Evolutionary conservation across 92 coral and sea anemone species (phyloP), one percentile per base, ranked within the genome.

Genomic region (Blastomussa wellsi): DNA sequence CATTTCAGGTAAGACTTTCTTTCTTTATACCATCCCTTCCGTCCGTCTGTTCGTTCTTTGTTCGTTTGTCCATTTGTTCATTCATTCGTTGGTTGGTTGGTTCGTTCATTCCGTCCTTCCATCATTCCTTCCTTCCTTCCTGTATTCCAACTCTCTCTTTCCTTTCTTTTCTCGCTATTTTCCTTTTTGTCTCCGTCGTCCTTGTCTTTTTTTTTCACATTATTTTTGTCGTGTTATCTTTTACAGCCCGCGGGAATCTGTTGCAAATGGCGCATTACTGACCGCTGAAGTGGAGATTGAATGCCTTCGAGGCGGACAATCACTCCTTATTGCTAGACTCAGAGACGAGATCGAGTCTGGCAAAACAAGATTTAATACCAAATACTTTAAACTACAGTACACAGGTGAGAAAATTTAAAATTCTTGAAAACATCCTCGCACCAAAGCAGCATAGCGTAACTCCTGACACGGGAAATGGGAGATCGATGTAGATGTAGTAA

Each of bases 1-100:
- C 90, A 72, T 80, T 94, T 93, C 79, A 91, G 91, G 98, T 94
- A 78, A 81, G 92, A 33, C n/a, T n/a, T n/a, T n/a, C n/a, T n/a
- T n/a, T n/a, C n/a, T n/a, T n/a, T n/a, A n/a, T n/a, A n/a, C n/a
- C n/a, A n/a, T n/a, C n/a, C n/a, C n/a, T n/a, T n/a, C n/a, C n/a
- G n/a, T n/a, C n/a, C n/a, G n/a, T n/a, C n/a, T n/a, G n/a, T n/a
- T n/a, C n/a, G n/a, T n/a, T n/a, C n/a, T n/a, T n/a, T n/a, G n/a
- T n/a, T n/a, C n/a, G n/a, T n/a, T n/a, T n/a, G n/a, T n/a, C n/a
- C n/a, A n/a, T n/a, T n/a, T n/a, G n/a, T n/a, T n/a, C n/a, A n/a
- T n/a, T n/a, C n/a, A n/a, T n/a, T n/a, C n/a, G n/a, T n/a, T n/a
- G n/a, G n/a, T n/a, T n/a, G n/a, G n/a, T n/a, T n/a, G n/a, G n/a